These are phyloP conservation scores for Zele albiditarsus DNA, from an alignment of 2,888 invertebrate genomes.

Conservation along the genomic window DNA sequence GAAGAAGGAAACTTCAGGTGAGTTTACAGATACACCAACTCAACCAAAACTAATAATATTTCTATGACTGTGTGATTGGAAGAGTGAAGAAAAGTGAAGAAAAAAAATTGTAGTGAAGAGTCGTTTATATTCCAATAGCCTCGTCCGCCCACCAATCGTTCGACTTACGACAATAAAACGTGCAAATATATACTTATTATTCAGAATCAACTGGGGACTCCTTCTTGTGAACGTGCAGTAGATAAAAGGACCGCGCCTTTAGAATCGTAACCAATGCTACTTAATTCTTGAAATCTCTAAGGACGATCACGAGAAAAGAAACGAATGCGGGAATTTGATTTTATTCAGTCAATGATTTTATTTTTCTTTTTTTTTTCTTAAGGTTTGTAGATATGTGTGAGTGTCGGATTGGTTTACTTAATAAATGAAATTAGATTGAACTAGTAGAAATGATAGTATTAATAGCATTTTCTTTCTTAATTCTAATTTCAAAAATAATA, in stretches of 20 bases:
- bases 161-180: conserved; percentile 49
- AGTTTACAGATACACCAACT: background rate
- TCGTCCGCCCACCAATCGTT: conserved; percentile 47
- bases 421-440: background rate
- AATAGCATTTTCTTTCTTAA: background rate
- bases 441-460: background rate
- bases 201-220: conserved; percentile 42
- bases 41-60: background rate
- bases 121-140: conserved; percentile 50
- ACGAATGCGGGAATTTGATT: conserved; percentile 28
- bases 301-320: conserved; percentile 3
- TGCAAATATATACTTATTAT: conserved; percentile 50
- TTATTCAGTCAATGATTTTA: background rate
- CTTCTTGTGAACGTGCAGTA: conserved; percentile 25
- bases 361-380: background rate
- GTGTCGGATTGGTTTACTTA: background rate
- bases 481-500: too few species aligned
- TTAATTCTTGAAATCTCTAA: conserved; percentile 25
- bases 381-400: background rate
- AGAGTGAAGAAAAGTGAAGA: background rate
- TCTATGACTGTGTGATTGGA: background rate
- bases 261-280: conserved; percentile 26
- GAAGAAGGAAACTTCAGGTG: background rate
- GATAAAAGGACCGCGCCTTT: conserved; percentile 22
- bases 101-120: conserved; percentile 38